Base-by-base conservation (phyloP, 1,140 invertebrate species). In the Drosophila albomicans region DNA sequence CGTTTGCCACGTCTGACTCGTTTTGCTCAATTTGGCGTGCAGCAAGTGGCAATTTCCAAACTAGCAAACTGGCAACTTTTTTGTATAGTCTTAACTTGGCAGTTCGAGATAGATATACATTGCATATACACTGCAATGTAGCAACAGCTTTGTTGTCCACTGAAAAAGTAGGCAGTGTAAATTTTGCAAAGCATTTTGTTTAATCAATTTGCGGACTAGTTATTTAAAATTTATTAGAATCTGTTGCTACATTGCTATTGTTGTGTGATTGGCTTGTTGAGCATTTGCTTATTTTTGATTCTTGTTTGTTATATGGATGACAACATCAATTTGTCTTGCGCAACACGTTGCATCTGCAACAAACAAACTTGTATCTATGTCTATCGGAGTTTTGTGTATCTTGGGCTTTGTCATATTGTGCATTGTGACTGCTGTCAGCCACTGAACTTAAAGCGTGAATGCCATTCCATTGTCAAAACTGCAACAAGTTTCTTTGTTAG, bases 201-300 rank as follows among this genome's bases (percentile, higher is more conserved):
- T 57, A 75, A 75, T 70, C 72, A 75, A 75, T 63, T 75, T 61
- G 13, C 20, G 13, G 46, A 61, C 48, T 70, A 57, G 32, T 63
- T 70, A 63, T 75, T 75, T 69, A 58, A 70, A 25, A 70, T 75
- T 69, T 63, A 69, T 70, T 63, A 13, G 51, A n/a, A 62, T 41
- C 43, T 48, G 8, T 58, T 67, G 46, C 11, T 43, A 43, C 65
- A 28, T 25, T 25, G 32, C 15, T 13, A 48, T 48, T 45, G 32
- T 45, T 30, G 11, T 15, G 15, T 28, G 13, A 49, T 30, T 28
- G 43, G 41, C 30, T 30, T 32, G 28, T 52, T 15, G 30, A 35
- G 30, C 30, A 15, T 15, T 54, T 32, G 1, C 3, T 5, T 6
- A 6, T 54, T 3, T 58, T 58, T 52, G n/a, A 71, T 51, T 13